Evolutionary conservation across 1,140 invertebrate species (phyloP), one percentile per base, ranked within the genome.

Genomic region (Lordiphosa clarofinis): DNA sequence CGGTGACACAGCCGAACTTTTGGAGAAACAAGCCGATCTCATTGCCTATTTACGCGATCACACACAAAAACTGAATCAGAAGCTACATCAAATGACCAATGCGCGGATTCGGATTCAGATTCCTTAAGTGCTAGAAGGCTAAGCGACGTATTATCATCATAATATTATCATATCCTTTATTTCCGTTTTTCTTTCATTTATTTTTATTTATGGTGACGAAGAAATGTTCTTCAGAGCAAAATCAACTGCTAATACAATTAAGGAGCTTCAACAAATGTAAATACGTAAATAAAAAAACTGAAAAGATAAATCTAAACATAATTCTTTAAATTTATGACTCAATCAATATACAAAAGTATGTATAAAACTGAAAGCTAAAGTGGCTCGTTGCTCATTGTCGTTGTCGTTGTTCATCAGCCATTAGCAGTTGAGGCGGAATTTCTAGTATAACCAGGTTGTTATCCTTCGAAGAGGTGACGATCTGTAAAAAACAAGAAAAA

Each of bases 1-100:
- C 44, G 90, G 90, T 15, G 91, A 92, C 74, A 81, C 92, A 3
- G 89, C 90, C 21, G 92, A 93, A 52, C 89, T 94, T 47, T 89
- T 94, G 36, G 92, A 94, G 82, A 92, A 93, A 71, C 93, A 94
- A 79, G 90, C 90, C 40, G 90, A 91, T 68, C 79, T 91, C 4
- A 91, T 91, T 43, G 69, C 84, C 39, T 90, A 90, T 79, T 61
- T 91, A 15, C 90, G 90, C 24, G 90, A 91, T 56, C 90, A 91
- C 31, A 90, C 90, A 47, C 86, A 86, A 40, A 88, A 86, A 63
- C 73, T 91, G 2, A 90, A 89, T 56, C 88, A 90, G 69, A 91
- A 90, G 65, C 56, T 91, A 31, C 90, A 91, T 73, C 81, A 87
- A 63, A 82, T 89, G 87, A 67, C 79, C 12, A 76, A 63, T 70